Evolutionary conservation across 2,888 invertebrate genomes (phyloP).

Genomic region (Panzeria rudis): DNA sequence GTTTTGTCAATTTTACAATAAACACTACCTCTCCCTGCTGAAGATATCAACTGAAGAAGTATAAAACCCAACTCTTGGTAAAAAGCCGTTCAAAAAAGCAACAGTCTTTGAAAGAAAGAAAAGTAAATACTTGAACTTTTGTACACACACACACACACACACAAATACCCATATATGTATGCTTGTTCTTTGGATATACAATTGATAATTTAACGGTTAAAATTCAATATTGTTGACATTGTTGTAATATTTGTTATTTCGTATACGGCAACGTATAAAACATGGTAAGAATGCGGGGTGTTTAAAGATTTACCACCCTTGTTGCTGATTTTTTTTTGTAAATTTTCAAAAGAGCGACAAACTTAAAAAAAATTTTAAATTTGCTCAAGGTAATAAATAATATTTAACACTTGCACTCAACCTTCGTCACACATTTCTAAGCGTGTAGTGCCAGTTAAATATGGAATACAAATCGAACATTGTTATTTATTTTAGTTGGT

Average conservation of each 20-base stretch:
- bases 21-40: background rate
- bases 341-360: conserved; percentile 9
- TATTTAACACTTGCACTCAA: conserved; percentile 60
- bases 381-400: conserved; percentile 64
- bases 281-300: background rate
- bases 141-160: conserved; percentile 1
- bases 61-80: background rate
- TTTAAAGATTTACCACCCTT: conserved; percentile 19
- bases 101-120: conserved; percentile 46
- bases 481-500: background rate
- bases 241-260: conserved; percentile 49
- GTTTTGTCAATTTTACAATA: conserved; percentile 79
- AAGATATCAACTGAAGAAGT: background rate
- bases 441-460: background rate
- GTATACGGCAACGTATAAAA: background rate
- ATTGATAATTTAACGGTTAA: conserved; percentile 65
- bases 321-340: background rate
- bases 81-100: conserved; percentile 29
- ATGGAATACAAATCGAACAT: conserved; percentile 14
- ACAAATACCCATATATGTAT: background rate
- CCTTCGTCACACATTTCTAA: background rate
- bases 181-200: background rate
- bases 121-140: conserved; percentile 57
- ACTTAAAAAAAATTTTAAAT: conserved; percentile 44
- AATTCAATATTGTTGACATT: conserved; percentile 53